Evolutionary conservation across 2,888 invertebrate genomes (phyloP), one percentile per base, ranked within the genome.

Genomic region (Xestia ashworthii): DNA sequence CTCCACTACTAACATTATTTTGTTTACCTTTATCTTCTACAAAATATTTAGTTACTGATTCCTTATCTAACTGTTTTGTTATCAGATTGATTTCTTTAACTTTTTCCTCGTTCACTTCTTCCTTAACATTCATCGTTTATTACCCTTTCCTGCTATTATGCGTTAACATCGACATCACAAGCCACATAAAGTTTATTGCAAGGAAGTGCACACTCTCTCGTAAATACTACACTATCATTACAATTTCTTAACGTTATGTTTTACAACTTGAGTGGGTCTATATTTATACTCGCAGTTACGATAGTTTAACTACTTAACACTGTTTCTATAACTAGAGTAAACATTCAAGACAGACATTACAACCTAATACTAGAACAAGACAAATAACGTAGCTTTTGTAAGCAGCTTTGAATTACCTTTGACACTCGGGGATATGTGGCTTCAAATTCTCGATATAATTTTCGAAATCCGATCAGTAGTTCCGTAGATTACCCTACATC

Each of bases 121-220:
- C 38, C 68, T 53, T 53, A 12, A 64, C 8, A 60, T 73, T 60
- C n/a, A 73, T 55, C 16, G 60, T 74, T 70, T 80, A 84, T 74
- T 77, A 80, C 71, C 53, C 55, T 69, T 81, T 77, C 77, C 64
- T 74, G 71, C 46, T 55, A 71, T 58, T 74, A 80, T 25, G 12
- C 25, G n/a, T 81, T 62, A 71, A 72, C 74, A 53, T 65, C 55
- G 25, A 50, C 65, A 58, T 84, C 71, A 71, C 62, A 66, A 50
- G 69, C 41, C 50, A 60, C 77, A 72, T 81, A 83, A 81, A 84
- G 2, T 83, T 83, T 84, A 83, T 64, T 65, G 68, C 85, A 46
- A 58, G 77, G 71, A 84, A 83, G 58, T 81, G 66, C n/a, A 67
- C 38, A 64, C 68, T 81, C 68, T 41, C 66, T 81, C 50, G 74